Evolutionary conservation across 2,888 invertebrate genomes (phyloP).

Genomic region (Cenopis cana): DNA sequence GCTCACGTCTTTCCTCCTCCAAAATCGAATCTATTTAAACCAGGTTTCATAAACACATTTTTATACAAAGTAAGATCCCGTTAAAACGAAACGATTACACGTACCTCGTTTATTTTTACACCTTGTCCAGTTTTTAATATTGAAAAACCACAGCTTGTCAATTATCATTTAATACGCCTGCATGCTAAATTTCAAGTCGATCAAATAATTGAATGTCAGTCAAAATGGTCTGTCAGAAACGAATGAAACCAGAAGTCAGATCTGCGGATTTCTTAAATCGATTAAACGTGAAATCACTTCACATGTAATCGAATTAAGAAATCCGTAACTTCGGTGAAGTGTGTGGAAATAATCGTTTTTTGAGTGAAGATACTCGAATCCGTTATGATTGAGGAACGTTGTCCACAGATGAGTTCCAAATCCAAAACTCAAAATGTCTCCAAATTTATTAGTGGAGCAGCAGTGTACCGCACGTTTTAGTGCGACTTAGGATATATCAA

Average conservation of each 20-base stretch:
- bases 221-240: conserved; percentile 8
- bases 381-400: conserved; percentile 6
- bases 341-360: conserved; percentile 23
- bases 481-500: too few relatives aligned
- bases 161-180: conserved; percentile 23
- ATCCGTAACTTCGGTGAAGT: too few relatives aligned
- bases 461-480: too few relatives aligned
- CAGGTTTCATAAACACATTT: too few relatives aligned
- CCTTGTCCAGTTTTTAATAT: not conserved
- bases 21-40: too few relatives aligned
- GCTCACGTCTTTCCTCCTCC: too few relatives aligned
- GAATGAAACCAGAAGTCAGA: conserved; percentile 12
- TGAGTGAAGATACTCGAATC: conserved; percentile 1
- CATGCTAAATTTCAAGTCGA: conserved; percentile 25
- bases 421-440: not conserved
- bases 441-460: not conserved
- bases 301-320: too few relatives aligned
- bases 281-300: too few relatives aligned
- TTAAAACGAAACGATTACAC: conserved; percentile 2
- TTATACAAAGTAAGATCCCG: not conserved
- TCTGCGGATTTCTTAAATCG: conserved; percentile 28
- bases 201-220: conserved; percentile 27
- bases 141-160: conserved; percentile 9
- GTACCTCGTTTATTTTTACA: not conserved
- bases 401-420: not conserved